Evolutionary conservation across 1,140 invertebrate species (phyloP), one percentile per base, ranked within the genome.

Genomic region (Homalodisca vitripennis): DNA sequence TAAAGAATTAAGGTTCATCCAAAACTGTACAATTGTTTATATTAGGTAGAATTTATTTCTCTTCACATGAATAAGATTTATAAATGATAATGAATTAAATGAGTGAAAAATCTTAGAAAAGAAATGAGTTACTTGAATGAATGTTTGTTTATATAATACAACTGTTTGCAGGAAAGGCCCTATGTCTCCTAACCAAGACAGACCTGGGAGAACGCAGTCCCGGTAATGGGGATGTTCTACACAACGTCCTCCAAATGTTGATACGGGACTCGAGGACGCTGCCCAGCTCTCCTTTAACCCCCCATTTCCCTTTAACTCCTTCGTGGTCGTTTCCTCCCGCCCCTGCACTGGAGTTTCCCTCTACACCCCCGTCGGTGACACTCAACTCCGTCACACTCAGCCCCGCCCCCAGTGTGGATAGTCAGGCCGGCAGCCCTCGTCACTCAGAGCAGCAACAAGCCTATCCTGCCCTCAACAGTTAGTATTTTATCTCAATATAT

Each of bases 161-260:
- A n/a, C n/a, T n/a, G n/a, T n/a, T n/a, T n/a, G 46, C 80, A 92
- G 90, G 91, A 55, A 97, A 97, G 82, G 95, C 94, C 0, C 79
- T 97, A 66, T 96, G 94, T 78, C 82, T 98, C 41, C 80, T 97
- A 67, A 96, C 92, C 22, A 92, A 96, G 78, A 88, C 87, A 2
- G 95, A 98, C 80, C 85, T 98, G 68, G 92, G 90, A 3, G 94
- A 96, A 76, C 84, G 95, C 67, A 93, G 93, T 73, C 94, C 94
- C 0, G 91, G 93, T 0, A 93, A 93, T 20, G 95, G 95, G 0
- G 95, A 98, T 78, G 89, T 98, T 6, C 81, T 98, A 64, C 94
- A 94, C 82, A 98, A 98, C 81, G 92, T 94, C 2, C 84, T 98
- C 24, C 91, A 94, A 74, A 89, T 95, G 82, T 82, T 97, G 12